Evolutionary conservation across 2,888 invertebrate genomes (phyloP).

Genomic region (Caenorhabditis panamensis): DNA sequence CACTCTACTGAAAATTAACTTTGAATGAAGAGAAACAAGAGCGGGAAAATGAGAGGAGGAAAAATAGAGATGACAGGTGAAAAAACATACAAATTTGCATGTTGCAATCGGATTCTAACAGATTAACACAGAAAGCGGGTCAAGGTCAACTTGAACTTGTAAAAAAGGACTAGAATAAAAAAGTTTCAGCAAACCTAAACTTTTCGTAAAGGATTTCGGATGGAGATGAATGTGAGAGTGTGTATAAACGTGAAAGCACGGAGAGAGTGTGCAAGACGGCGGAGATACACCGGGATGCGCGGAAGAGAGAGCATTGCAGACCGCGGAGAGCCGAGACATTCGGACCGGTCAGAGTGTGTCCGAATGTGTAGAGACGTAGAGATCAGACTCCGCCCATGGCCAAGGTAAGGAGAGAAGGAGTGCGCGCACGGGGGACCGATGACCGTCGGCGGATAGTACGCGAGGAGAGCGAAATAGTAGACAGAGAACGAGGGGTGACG

Average conservation of each 20-base stretch:
- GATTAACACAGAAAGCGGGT: background rate
- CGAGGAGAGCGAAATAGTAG: background rate
- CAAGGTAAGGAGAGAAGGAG: slow-evolving; percentile 59
- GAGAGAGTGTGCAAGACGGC: slow-evolving; percentile 44
- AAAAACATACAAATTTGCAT: background rate
- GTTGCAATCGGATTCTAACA: background rate
- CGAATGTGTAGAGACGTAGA: slow-evolving; percentile 38
- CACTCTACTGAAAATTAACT: slow-evolving; percentile 52
- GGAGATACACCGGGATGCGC: slow-evolving; percentile 42
- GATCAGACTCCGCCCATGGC: slow-evolving; percentile 37
- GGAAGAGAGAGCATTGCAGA: slow-evolving; percentile 28
- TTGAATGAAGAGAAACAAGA: slow-evolving; percentile 14
- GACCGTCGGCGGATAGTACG: slow-evolving; percentile 29
- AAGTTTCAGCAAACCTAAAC: slow-evolving; percentile 11
- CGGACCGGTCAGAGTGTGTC: slow-evolving; percentile 39
- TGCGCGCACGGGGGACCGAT: slow-evolving; percentile 27
- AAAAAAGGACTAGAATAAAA: background rate
- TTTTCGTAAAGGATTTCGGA: slow-evolving; percentile 16
- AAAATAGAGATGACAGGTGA: background rate
- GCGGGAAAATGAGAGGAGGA: background rate
- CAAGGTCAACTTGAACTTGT: background rate
- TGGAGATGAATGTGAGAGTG: slow-evolving; percentile 14
- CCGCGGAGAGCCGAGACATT: slow-evolving; percentile 29
- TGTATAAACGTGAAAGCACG: slow-evolving; percentile 52
- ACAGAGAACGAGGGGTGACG: background rate